Evolutionary conservation across 2,113 vertebrate genomes (phyloP), one percentile per base, ranked within the genome.

Genomic region (Noturus placidus): DNA sequence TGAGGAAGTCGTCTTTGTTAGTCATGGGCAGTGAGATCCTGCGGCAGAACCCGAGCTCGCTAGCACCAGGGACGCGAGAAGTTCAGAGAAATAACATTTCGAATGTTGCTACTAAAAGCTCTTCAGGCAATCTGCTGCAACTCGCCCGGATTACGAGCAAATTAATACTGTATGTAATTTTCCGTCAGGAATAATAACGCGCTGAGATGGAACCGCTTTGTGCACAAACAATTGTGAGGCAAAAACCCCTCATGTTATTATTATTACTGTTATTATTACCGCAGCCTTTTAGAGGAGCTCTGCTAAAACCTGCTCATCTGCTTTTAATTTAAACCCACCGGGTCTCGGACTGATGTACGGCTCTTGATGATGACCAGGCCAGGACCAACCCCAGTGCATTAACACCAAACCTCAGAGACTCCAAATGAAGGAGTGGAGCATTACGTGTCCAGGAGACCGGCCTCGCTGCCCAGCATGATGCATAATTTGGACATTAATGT

Each of bases 401-500:
- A 94, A 94, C 94, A 93, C 93, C 92, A 92, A 91, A 94, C 94
- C 94, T 94, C 91, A 92, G 94, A 92, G 93, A 89, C 91, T 93
- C 93, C 93, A 96, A 94, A 94, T 90, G 92, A 95, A 95, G 94
- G 93, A 96, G 89, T 90, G 88, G 67, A 90, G 91, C 94, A 95
- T 95, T 95, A 94, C 93, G 94, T 88, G 89, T 91, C 93, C 93
- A 92, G 92, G 93, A 93, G 91, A 91, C 84, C 91, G 92, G 50
- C 91, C 93, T 93, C 91, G 91, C 92, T 93, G 91, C 88, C 90
- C 92, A 91, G 91, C 92, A 92, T 92, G 93, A 95, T 94, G 93
- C 93, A 94, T 95, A 94, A 95, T 95, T 94, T 93, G 92, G 91
- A 89, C 93, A 94, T 95, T 95, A 95, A 95, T 95, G 93, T 89